Base-by-base conservation (phyloP, 1,140 invertebrate species). In the Diabrotica undecimpunctata region DNA sequence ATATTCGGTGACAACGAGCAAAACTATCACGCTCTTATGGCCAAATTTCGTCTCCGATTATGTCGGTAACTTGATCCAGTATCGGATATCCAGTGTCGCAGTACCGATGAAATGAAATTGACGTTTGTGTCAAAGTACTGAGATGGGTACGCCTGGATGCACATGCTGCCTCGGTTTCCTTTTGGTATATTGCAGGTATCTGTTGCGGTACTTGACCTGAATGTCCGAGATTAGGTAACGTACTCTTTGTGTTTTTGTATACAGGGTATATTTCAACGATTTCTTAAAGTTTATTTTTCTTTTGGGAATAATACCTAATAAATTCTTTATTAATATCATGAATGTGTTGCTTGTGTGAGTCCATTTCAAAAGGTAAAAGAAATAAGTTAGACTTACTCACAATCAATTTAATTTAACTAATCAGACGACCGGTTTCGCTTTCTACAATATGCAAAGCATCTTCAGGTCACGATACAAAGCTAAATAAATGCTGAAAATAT, bases 1-100 rank as follows among this genome's bases (percentile, higher is more conserved):
- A 57, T 57, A 57, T 57, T 36, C 55, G 55, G 55, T 38, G 36
- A 57, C 55, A 57, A 57, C 55, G 38, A 57, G 12, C n/a, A 57
- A 57, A 57, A 57, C 55, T 57, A 57, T 37, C 55, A 57, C 55
- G 55, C 25, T 57, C 38, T 25, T 57, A 57, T 38, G 55, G 38
- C 35, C 36, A 57, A 57, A 57, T 57, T 37, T 57, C 55, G 37
- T 57, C 25, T 57, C 55, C n/a, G 41, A 57, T 57, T 37, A 57
- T 37, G 35, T 37, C 25, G 36, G 55, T 57, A 57, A 57, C 55
- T 57, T 57, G 38, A 57, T 57, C 37, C n/a, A 38, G 25, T 38
- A 46, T 46, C 41, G 37, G 41, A 46, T 46, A 46, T 46, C 41
- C 41, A 46, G 41, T 46, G n/a, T 46, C 41, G 8, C 41, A n/a